A percentile compares a stretch with the other conserved stretches of the same genome.
phyloP scores from a whole-genome alignment of 2,888 invertebrate species.

The Mythimna pallens region DNA sequence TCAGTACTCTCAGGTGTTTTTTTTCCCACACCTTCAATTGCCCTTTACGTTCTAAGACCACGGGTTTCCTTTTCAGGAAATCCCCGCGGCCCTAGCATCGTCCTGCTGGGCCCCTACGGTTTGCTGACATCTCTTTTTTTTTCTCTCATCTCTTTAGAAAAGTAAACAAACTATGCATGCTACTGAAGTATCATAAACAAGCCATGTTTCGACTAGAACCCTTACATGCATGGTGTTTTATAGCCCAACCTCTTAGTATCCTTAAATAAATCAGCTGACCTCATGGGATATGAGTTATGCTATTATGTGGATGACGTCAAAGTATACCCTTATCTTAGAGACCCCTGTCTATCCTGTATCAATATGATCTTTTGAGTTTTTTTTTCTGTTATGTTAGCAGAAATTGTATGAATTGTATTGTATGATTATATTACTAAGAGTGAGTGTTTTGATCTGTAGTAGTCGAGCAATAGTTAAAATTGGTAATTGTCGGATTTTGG shows the following conservation, averaged over 20 bases:
- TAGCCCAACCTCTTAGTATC: constrained; percentile 8
- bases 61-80: too few species aligned
- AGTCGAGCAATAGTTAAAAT: not conserved
- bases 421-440: not conserved
- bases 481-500: too few species aligned
- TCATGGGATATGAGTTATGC: constrained; percentile 14
- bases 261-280: constrained; percentile 27
- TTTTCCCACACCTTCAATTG: too few species aligned
- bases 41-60: too few species aligned
- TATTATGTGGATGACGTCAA: constrained; percentile 12
- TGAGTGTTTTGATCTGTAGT: not conserved
- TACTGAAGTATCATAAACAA: constrained; percentile 32
- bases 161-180: constrained; percentile 5
- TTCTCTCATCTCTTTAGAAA: not conserved
- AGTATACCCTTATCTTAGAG: too few species aligned
- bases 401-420: not conserved
- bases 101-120: too few species aligned
- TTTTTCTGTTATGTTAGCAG: not conserved
- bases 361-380: too few species aligned
- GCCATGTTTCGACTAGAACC: constrained; percentile 1
- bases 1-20: not conserved
- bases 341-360: not conserved
- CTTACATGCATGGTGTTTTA: constrained; percentile 10
- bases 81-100: too few species aligned
- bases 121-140: too few species aligned